Evolutionary conservation across 2,888 invertebrate species (phyloP).

Genomic region (Salticus scenicus): DNA sequence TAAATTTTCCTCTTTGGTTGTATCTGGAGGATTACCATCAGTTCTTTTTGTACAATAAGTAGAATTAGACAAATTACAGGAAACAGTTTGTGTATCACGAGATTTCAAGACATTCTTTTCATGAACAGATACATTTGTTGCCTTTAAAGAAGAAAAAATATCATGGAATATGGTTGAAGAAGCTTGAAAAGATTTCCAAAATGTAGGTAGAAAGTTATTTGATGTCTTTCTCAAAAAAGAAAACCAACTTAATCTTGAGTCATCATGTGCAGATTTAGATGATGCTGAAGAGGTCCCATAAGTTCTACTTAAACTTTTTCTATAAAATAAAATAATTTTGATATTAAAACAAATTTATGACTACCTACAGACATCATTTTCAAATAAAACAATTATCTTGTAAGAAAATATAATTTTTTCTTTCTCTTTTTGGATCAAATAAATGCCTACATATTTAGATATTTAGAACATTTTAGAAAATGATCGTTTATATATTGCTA

Average conservation of each 20-base stretch:
- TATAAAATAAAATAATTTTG: background rate
- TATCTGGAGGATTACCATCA: background rate
- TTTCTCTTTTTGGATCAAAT: too few species aligned
- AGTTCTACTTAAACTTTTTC: background rate
- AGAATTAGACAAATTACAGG: background rate
- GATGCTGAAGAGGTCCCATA: constrained; percentile 55
- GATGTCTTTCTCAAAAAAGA: constrained; percentile 20
- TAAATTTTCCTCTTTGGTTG: too few species aligned
- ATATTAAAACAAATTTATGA: too few species aligned
- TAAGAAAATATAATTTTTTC: too few species aligned
- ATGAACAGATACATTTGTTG: background rate
- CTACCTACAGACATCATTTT: too few species aligned
- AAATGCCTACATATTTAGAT: too few species aligned
- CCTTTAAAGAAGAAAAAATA: background rate
- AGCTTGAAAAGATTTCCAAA: constrained; percentile 44
- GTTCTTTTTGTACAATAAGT: background rate
- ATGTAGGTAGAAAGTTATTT: constrained; percentile 26
- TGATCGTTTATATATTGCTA: too few species aligned
- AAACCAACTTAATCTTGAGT: constrained; percentile 1
- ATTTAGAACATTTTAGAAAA: too few species aligned
- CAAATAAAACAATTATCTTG: too few species aligned
- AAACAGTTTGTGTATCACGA: background rate
- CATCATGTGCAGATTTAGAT: constrained; percentile 24
- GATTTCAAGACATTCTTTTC: background rate
- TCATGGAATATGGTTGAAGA: constrained; percentile 32